Conservation (phyloP, 1,140 invertebrate genomes). For the Drosophila setifemur region DNA sequence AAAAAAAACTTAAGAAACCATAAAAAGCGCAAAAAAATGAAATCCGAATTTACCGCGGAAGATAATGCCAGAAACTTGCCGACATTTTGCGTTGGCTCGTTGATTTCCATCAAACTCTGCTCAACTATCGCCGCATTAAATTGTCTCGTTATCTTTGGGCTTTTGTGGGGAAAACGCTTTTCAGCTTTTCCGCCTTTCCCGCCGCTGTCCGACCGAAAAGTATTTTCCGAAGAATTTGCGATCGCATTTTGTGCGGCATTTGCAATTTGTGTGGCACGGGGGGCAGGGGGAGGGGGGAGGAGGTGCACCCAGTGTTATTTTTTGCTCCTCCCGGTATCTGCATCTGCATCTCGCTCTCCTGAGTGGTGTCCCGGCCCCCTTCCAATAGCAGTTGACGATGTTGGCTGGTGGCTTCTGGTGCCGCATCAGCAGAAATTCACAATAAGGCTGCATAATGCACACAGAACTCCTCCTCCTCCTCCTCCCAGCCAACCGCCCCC, state of each 20-base stretch:
- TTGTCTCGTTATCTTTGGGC: slow-evolving; percentile 60
- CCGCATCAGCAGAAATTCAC: slow-evolving; percentile 53
- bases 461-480: slow-evolving; percentile 6
- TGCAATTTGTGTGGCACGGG: slow-evolving; percentile 58
- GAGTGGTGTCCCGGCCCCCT: not conserved
- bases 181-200: not conserved
- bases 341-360: not conserved
- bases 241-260: slow-evolving; percentile 59
- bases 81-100: slow-evolving; percentile 22
- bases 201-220: slow-evolving; percentile 11
- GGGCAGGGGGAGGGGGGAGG: too few species aligned
- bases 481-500: not conserved
- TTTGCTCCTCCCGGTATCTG: not conserved
- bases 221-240: slow-evolving; percentile 55
- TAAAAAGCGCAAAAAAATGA: too few species aligned
- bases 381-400: slow-evolving; percentile 31
- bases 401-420: slow-evolving; percentile 15
- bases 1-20: too few species aligned
- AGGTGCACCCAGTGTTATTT: not conserved
- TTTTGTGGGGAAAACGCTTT: slow-evolving; percentile 43
- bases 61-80: slow-evolving; percentile 1
- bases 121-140: slow-evolving; percentile 48
- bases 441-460: slow-evolving; percentile 64
- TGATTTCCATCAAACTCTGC: slow-evolving; percentile 43
- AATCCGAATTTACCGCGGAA: not conserved